Base-by-base conservation (phyloP, 2,888 invertebrate species). In the Julus scandinavius region DNA sequence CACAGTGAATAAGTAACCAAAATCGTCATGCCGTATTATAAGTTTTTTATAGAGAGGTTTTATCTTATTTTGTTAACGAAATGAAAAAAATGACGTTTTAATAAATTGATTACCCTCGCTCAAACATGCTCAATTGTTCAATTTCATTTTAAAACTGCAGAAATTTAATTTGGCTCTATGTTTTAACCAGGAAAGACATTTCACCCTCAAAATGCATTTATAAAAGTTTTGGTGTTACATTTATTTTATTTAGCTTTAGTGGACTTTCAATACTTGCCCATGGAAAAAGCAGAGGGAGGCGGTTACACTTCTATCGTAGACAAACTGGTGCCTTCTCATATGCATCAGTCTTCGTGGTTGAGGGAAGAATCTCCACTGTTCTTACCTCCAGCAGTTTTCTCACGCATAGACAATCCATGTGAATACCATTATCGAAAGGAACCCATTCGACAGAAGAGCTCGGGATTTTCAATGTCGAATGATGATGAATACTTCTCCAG, bases 241-340 rank as follows among this genome's bases (percentile, higher is more conserved):
- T 17, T 50, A 9, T 49, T n/a, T 49, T 92, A 97, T n/a, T 49
- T 92, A 97, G 97, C 95, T 90, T 93, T 98, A 91, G 96, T 96
- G 92, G 99, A 99, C 92, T 99, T 97, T 92, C 98, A 99, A 92
- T 99, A 96, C 92, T 92, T 99, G 89, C 97, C 99, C 1, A 93
- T 98, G 90, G 92, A 90, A 88, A 91, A 90, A 54, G 90, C 91
- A 38, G 89, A 90, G n/a, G 90, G 90, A 58, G 89, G 89, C 58
- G 92, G 93, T 13, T 92, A 93, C 89, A 92, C 94, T 40, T 93
- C 94, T 9, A 87, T 88, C 3, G 38, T 88, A 41, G 84, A 89
- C 7, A 84, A 90, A 45, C 88, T 91, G 63, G 90, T 91, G 72
- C 91, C 92, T 3, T 54, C 90, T 86, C 90, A 90, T 41, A 85